Evolutionary conservation across 2,797 vertebrate species (phyloP), one percentile per base, ranked within the genome.

Genomic region (Platyrinchus mystaceus): DNA sequence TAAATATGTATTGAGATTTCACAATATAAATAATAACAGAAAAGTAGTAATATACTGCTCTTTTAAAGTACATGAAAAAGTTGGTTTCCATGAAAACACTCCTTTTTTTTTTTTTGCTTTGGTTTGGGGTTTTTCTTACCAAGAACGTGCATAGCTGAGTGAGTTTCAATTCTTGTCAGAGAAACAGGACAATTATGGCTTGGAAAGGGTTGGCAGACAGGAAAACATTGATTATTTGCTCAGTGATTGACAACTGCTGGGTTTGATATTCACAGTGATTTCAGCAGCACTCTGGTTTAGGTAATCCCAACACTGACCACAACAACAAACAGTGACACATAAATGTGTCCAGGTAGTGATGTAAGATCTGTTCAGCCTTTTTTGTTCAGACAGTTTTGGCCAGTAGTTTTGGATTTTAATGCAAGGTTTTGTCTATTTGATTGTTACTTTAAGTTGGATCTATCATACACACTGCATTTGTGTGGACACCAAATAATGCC

Each of bases 21-120:
- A 53, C 13, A 86, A 59, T 55, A 93, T 9, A 55, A 93, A 92
- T 55, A 91, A 89, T 63, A 95, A 74, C 37, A 84, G 68, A 80
- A 81, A 86, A 68, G 11, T 26, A 91, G 43, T 62, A 93, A 64
- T 17, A 77, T 47, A 60, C 18, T 56, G 34, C 55, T 63, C 30
- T 96, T 79, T 75, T 50, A 5, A 74, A 80, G 18, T 36, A 21
- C 8, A 17, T 58, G 9, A 41, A 82, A 81, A 73, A 56, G 43
- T 16, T 55, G 24, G 9, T 94, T 95, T 93, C 64, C 59, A 79
- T 58, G 27, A 94, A 67, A 95, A 28, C 27, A 90, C 37, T n/a
- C 1, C 12, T 17, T 3, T 6, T 27, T 36, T 27, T 36, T 39
- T 1, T 5, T 62, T 32, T 37, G 12, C 2, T 41, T 59, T 34